Conservation (phyloP, 2,888 invertebrate species). For the Thalpophila matura region DNA sequence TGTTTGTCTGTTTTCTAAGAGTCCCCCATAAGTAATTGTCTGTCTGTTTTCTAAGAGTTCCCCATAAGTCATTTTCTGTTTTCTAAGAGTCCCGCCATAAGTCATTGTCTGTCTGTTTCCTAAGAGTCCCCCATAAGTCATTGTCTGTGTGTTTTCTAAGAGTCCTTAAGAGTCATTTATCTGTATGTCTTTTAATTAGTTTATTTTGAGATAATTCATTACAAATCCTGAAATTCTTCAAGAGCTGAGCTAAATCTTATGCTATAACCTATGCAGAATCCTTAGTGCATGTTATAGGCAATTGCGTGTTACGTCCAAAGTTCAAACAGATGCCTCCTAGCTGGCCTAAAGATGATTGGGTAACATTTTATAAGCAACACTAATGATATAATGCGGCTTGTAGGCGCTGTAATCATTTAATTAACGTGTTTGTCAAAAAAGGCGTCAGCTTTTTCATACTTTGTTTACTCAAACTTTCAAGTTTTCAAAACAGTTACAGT, state of each 20-base stretch:
- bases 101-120: too few species aligned
- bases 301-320: conserved; percentile 34
- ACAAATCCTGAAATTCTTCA: not conserved
- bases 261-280: not conserved
- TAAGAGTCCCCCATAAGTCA: too few species aligned
- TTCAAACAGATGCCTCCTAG: conserved; percentile 28
- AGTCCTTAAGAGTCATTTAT: too few species aligned
- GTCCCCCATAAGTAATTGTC: too few species aligned
- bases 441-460: not conserved
- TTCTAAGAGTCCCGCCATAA: too few species aligned
- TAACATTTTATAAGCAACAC: conserved; percentile 43
- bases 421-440: conserved; percentile 8
- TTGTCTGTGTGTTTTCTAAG: too few species aligned
- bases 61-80: too few species aligned
- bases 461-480: not conserved
- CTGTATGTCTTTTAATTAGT: too few species aligned
- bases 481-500: too few species aligned
- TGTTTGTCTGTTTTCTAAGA: too few species aligned
- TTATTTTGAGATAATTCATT: too few species aligned
- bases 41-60: too few species aligned
- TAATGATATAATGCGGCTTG: conserved; percentile 50
- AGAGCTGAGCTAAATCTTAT: not conserved
- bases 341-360: conserved; percentile 36
- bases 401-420: conserved; percentile 47
- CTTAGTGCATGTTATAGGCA: not conserved